Conservation (phyloP, 2,888 invertebrate species). For the Micoletzkya japonica region DNA sequence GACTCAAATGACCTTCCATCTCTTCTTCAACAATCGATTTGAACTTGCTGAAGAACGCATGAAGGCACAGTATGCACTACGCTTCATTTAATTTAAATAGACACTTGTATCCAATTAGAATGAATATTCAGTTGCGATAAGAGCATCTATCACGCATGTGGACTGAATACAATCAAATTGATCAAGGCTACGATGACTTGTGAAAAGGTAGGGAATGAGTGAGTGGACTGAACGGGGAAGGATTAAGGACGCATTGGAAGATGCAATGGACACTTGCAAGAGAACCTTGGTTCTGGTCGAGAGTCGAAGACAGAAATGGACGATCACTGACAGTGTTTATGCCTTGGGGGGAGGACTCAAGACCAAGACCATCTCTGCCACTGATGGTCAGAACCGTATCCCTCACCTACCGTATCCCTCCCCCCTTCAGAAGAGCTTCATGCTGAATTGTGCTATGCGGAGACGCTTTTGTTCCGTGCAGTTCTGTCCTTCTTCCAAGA, state of each 20-base stretch:
- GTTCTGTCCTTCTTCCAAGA: slow-evolving; percentile 90
- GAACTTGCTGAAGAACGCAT: slow-evolving; percentile 79
- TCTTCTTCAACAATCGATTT: slow-evolving; percentile 90
- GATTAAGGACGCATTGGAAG: slow-evolving; percentile 3
- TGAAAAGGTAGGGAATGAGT: slow-evolving; percentile 72
- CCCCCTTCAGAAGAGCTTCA: slow-evolving; percentile 70
- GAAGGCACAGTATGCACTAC: slow-evolving; percentile 74
- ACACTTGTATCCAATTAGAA: not conserved
- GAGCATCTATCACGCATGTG: slow-evolving; percentile 90
- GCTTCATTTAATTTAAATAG: not conserved
- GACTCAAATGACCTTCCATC: slow-evolving; percentile 79
- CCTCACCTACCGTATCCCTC: too few species aligned
- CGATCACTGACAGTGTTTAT: slow-evolving; percentile 39
- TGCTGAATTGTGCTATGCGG: slow-evolving; percentile 92
- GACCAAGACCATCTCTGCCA: slow-evolving; percentile 19
- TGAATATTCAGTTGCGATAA: slow-evolving; percentile 72
- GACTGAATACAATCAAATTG: slow-evolving; percentile 83
- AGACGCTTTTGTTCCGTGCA: slow-evolving; percentile 83
- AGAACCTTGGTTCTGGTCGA: slow-evolving; percentile 48
- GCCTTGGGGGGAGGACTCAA: slow-evolving; percentile 15
- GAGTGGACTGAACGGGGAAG: not conserved
- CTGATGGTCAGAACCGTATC: slow-evolving; percentile 7
- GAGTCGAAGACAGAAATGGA: slow-evolving; percentile 44
- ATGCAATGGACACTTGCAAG: slow-evolving; percentile 17
- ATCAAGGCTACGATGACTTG: slow-evolving; percentile 90